Evolutionary conservation across 2,888 invertebrate genomes (phyloP), one percentile per base, ranked within the genome.

Genomic region (Ganaspis brasiliensis): DNA sequence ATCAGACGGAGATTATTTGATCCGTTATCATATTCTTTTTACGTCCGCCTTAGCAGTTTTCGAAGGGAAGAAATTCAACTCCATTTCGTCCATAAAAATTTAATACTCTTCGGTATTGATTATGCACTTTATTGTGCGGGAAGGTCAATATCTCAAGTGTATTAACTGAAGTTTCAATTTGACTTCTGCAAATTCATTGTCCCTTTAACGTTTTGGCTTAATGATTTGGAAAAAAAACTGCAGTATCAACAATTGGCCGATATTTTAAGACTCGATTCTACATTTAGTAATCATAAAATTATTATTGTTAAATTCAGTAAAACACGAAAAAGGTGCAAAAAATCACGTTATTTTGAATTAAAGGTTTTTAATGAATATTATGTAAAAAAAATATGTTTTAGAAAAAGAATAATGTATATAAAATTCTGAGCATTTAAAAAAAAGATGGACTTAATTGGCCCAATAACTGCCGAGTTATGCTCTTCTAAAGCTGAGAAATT

Each of bases 81-180:
- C 26, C 45, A n/a, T 24, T 67, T 45, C 24, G 19, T 14, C 21
- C 24, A 45, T 67, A 14, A 67, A 67, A 45, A 67, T n/a, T 67
- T 45, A 67, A 67, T 45, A 40, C 67, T 67, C 45, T 67, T 10
- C 8, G 67, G 24, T 67, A 67, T 45, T 67, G 67, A 67, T 49
- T 67, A 40, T 67, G 67, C 45, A 49, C 45, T 67, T 67, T 67
- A 67, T 67, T 24, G 24, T n/a, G 45, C 3, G 67, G 31, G 24
- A 49, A 45, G 67, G n/a, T 67, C 45, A 67, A 67, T 67, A 67
- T 45, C 40, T 24, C 16, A 45, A 24, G 26, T 45, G n/a, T 67
- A 67, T 45, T 67, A 67, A 24, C 67, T 67, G 52, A 21, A 67
- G 24, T 40, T 45, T 49, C 45, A 45, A 24, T 40, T 67, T 67